These are phyloP conservation scores for Sinosuthora webbiana DNA, from an alignment of 2,113 vertebrate species.

Conservation along the genomic window DNA sequence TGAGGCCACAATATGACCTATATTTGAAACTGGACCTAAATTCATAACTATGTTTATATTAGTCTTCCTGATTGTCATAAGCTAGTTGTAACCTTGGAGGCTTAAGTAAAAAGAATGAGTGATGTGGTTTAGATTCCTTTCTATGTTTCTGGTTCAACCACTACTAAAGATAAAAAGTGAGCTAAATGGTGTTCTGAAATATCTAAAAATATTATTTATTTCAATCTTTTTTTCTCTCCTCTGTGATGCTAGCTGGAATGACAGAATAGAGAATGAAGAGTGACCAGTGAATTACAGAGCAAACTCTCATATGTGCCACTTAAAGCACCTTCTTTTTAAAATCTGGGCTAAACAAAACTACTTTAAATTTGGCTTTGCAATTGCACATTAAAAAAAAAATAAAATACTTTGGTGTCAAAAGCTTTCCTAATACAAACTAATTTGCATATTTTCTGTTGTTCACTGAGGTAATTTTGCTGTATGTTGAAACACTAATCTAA, in stretches of 20 bases:
- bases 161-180: background rate
- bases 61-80: background rate
- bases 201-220: background rate
- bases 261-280: background rate
- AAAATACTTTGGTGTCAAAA: background rate
- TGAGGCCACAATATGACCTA: background rate
- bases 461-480: background rate
- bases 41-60: background rate
- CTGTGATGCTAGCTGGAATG: background rate
- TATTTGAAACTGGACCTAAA: background rate
- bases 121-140: background rate
- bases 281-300: background rate
- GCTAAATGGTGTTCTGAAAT: background rate
- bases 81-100: background rate
- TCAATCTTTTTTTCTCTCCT: background rate
- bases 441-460: slow-evolving; percentile 31
- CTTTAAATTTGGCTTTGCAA: background rate
- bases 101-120: background rate
- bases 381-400: background rate
- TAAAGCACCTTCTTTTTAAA: background rate
- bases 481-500: background rate
- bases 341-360: background rate
- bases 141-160: background rate
- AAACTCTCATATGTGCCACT: background rate
- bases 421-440: background rate